phyloP scores from a whole-genome alignment of 2,797 vertebrate genomes.

The Danio kyathit region DNA sequence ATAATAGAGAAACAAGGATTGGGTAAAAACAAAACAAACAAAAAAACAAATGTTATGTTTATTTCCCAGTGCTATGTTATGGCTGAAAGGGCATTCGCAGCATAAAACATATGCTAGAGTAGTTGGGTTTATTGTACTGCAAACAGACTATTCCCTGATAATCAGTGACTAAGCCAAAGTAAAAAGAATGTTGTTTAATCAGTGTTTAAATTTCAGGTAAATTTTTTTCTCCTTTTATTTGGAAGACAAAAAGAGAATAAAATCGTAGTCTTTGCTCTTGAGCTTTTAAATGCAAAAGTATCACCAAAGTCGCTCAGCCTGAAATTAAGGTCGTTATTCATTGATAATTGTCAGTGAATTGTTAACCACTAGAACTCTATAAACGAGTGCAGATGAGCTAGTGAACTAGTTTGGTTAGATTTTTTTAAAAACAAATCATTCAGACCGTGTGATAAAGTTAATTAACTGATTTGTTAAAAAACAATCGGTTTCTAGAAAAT shows the following conservation, averaged over 20 bases:
- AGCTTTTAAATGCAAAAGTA: neutral
- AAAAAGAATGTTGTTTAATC: too few relatives aligned
- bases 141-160: too few relatives aligned
- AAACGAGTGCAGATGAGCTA: neutral
- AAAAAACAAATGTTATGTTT: neutral
- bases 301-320: neutral
- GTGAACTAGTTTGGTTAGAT: neutral
- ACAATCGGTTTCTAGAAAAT: too few relatives aligned
- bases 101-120: too few relatives aligned
- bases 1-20: neutral
- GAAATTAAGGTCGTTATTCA: neutral
- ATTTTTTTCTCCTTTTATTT: too few relatives aligned
- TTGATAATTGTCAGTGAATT: neutral
- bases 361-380: neutral
- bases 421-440: neutral
- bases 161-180: too few relatives aligned
- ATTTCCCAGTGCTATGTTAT: neutral
- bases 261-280: neutral
- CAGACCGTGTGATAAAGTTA: neutral
- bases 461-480: neutral
- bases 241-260: neutral
- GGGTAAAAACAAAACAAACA: neutral
- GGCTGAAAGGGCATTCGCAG: too few relatives aligned
- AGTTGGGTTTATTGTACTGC: too few relatives aligned
- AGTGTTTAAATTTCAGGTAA: neutral